Conservation (phyloP, 2,113 vertebrate genomes). For the Platysternon megacephalum region DNA sequence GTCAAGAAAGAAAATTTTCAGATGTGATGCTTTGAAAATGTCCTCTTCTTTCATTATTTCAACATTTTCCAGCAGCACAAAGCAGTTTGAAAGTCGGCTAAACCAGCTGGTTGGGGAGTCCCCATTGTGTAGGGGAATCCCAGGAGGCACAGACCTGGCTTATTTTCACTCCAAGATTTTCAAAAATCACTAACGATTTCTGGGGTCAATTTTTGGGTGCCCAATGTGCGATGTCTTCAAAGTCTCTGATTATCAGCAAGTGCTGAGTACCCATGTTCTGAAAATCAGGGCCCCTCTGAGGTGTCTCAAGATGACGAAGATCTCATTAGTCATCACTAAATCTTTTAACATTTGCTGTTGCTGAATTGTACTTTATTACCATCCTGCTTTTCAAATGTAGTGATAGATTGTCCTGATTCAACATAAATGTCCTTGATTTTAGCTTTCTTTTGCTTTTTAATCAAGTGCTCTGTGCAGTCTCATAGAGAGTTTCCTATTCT, state of each 20-base stretch:
- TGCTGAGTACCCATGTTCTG: background rate
- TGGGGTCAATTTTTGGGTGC: background rate
- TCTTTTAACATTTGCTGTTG: background rate
- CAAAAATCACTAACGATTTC: background rate
- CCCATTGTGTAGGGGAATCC: background rate
- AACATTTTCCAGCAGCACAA: background rate
- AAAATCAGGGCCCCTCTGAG: slow-evolving; percentile 30
- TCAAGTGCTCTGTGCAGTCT: background rate
- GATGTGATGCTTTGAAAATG: background rate
- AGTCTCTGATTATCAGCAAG: background rate
- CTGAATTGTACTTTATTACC: background rate
- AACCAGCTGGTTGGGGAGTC: background rate
- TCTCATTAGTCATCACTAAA: background rate
- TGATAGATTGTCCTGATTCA: slow-evolving; percentile 1
- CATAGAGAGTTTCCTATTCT: background rate
- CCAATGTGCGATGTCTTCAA: slow-evolving; percentile 33
- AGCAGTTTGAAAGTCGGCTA: background rate
- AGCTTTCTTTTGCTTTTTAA: background rate
- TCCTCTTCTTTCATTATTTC: background rate
- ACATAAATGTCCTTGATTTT: background rate
- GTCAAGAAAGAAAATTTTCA: background rate
- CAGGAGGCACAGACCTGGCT: background rate
- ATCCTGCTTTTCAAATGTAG: background rate
- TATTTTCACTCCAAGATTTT: background rate
- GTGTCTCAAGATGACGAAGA: background rate